A percentile compares a stretch with the other conserved stretches of the same genome.
Conservation (phyloP, 2,113 vertebrate genomes). For the Marcusenius ussheri region DNA sequence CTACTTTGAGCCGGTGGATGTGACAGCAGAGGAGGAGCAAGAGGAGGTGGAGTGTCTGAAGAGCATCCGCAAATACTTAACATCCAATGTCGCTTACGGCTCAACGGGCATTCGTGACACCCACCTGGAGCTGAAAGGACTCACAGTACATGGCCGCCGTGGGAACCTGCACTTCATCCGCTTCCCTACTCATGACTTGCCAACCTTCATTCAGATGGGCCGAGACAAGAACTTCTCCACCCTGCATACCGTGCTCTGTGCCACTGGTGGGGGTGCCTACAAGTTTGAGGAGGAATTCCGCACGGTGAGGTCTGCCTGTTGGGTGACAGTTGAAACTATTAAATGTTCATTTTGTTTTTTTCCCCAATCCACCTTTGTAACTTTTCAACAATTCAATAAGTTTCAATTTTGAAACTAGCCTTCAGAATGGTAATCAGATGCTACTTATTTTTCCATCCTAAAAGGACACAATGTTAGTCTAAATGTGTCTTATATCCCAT, state of each 20-base stretch:
- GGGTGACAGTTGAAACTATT: not conserved
- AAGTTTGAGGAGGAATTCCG: conserved; percentile 83
- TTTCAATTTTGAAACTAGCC: too few species aligned
- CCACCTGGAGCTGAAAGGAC: conserved; percentile 77
- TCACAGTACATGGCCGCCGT: conserved; percentile 79
- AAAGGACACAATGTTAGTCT: too few species aligned
- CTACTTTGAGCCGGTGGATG: conserved; percentile 84
- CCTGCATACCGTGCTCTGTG: conserved; percentile 76
- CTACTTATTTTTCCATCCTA: too few species aligned
- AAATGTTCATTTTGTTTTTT: not conserved
- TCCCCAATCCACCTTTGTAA: not conserved
- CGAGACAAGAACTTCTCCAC: conserved; percentile 85
- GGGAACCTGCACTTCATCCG: conserved; percentile 86
- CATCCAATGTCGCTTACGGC: conserved; percentile 78
- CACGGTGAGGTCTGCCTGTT: conserved; percentile 58
- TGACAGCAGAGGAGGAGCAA: conserved; percentile 82
- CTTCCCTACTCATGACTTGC: conserved; percentile 78
- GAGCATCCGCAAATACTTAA: conserved; percentile 81
- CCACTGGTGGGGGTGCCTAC: conserved; percentile 80
- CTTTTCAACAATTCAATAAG: not conserved
- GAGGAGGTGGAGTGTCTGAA: conserved; percentile 83
- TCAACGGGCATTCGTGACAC: conserved; percentile 80
- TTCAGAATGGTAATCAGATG: too few species aligned
- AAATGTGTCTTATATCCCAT: not conserved
- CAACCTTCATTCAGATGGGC: conserved; percentile 83